Conservation (phyloP, 2,113 vertebrate genomes). For the crab-eating macaque (Macaca fascicularis) region T2T-MFA8v1.1 NC_088379.1:115294501-115295000, state of each 20-base stretch:
- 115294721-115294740: neutral
- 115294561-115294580: too few species aligned
- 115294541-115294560: too few species aligned
- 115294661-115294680: too few species aligned
- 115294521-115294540: too few species aligned
- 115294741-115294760: neutral
- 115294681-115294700: too few species aligned
- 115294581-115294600: too few species aligned
- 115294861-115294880: neutral
- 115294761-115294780: neutral
- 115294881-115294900: neutral
- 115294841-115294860: neutral
- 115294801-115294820: neutral
- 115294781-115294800: neutral
- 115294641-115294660: too few species aligned
- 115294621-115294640: too few species aligned
- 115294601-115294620: too few species aligned
- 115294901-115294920: neutral
- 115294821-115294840: neutral
- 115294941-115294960: neutral
- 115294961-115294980: neutral
- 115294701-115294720: too few species aligned
- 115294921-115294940: neutral
- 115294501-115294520: too few species aligned
- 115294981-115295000: neutral